phyloP scores from a whole-genome alignment of 1,140 invertebrate species.

The Hirudo medicinalis region DNA sequence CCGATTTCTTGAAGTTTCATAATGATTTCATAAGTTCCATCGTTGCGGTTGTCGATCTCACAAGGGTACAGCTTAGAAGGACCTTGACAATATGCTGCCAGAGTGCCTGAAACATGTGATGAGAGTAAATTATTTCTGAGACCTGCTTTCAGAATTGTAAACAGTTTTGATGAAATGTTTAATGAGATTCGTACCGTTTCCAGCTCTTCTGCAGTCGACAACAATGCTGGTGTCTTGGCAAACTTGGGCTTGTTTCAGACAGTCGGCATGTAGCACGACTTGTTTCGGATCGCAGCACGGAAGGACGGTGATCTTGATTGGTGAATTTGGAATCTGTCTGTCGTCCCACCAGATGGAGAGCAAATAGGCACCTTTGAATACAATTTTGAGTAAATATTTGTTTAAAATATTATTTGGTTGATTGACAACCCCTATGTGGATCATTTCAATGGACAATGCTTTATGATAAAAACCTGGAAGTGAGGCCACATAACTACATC shows the following conservation, averaged over 20 bases:
- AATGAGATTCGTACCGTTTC: conserved; percentile 45
- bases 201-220: conserved; percentile 83
- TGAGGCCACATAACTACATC: conserved; percentile 73
- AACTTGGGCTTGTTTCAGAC: conserved; percentile 68
- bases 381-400: too few relatives aligned
- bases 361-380: conserved; percentile 47
- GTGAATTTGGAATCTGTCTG: conserved; percentile 76
- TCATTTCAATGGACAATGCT: too few relatives aligned
- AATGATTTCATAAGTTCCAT: conserved; percentile 89
- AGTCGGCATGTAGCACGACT: conserved; percentile 81
- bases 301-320: conserved; percentile 72
- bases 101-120: conserved; percentile 52
- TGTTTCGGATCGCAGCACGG: conserved; percentile 59
- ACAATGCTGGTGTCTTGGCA: conserved; percentile 84
- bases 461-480: conserved; percentile 48
- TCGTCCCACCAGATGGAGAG: conserved; percentile 84
- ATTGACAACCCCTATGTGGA: too few relatives aligned
- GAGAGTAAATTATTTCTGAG: not conserved
- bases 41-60: conserved; percentile 90
- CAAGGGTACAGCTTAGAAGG: conserved; percentile 69
- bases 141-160: not conserved
- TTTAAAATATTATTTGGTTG: too few relatives aligned
- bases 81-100: conserved; percentile 91
- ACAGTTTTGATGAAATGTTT: too few relatives aligned
- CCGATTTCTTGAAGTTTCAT: conserved; percentile 89